phyloP scores from a whole-genome alignment of 1,140 invertebrate species.

The Drosophila bipectinata region DNA sequence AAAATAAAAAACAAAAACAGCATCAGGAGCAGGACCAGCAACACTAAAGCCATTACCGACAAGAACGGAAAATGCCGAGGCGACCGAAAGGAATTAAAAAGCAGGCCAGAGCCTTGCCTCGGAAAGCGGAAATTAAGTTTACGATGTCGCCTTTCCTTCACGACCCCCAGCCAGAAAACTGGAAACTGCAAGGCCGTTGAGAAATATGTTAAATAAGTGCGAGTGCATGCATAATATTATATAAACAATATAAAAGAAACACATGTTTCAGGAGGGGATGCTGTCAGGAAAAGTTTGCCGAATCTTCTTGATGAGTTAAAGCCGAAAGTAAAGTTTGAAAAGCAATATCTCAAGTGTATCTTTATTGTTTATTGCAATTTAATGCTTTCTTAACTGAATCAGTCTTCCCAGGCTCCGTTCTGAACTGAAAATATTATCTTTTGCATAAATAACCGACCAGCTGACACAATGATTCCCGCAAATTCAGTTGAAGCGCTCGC shows the following conservation, averaged over 20 bases:
- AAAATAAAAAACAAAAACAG: slow-evolving; percentile 14
- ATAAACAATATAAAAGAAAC: slow-evolving; percentile 13
- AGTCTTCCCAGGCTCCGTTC: not conserved
- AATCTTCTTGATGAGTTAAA: not conserved
- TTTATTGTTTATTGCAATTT: not conserved
- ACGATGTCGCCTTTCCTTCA: slow-evolving; percentile 49
- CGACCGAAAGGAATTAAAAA: slow-evolving; percentile 68
- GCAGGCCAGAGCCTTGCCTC: slow-evolving; percentile 31
- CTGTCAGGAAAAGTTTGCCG: not conserved
- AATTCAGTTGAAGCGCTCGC: slow-evolving; percentile 41
- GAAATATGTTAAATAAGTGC: slow-evolving; percentile 80
- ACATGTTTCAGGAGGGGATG: not conserved
- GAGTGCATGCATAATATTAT: slow-evolving; percentile 53
- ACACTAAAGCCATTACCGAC: slow-evolving; percentile 3
- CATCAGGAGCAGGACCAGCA: not conserved
- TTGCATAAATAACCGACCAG: slow-evolving; percentile 29
- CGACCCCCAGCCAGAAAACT: slow-evolving; percentile 11
- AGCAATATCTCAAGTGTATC: too few relatives aligned
- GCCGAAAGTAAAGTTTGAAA: not conserved
- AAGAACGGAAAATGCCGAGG: slow-evolving; percentile 35
- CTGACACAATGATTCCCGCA: slow-evolving; percentile 24
- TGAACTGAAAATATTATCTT: slow-evolving; percentile 16
- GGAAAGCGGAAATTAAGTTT: slow-evolving; percentile 77
- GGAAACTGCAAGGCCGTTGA: slow-evolving; percentile 45
- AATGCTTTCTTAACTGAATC: not conserved